Conservation (phyloP, 2,888 invertebrate genomes). For the Polia nebulosa region DNA sequence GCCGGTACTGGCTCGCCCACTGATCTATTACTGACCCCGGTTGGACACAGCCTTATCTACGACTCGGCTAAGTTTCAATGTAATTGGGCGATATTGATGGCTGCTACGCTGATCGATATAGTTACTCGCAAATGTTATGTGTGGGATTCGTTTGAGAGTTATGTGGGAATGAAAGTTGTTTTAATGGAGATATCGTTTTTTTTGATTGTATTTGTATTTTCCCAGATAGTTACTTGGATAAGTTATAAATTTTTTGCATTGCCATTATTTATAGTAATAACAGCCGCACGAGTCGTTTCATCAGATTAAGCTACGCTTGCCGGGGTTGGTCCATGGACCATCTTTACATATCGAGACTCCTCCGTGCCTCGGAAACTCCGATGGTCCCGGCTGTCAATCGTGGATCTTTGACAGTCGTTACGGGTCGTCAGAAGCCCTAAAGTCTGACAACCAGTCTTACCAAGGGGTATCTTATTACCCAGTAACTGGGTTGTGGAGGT, state of each 20-base stretch:
- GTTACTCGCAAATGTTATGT: conserved; percentile 39
- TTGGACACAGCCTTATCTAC: conserved; percentile 50
- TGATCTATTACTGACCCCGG: conserved; percentile 62
- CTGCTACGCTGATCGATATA: conserved; percentile 34
- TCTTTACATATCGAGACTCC: too few relatives aligned
- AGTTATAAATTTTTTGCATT: not conserved
- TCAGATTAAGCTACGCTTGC: too few relatives aligned
- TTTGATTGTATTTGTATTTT: not conserved
- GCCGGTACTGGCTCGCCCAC: conserved; percentile 59
- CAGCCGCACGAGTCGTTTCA: too few relatives aligned
- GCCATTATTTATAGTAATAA: not conserved
- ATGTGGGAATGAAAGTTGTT: conserved; percentile 35
- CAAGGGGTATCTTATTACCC: too few relatives aligned
- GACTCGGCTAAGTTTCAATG: conserved; percentile 9
- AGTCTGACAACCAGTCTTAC: too few relatives aligned
- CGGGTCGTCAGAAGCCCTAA: too few relatives aligned
- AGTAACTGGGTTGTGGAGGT: too few relatives aligned
- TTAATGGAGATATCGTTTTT: conserved; percentile 11
- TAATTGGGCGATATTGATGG: conserved; percentile 57
- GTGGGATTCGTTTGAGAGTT: conserved; percentile 11
- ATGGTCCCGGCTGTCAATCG: too few relatives aligned
- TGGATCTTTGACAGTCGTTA: too few relatives aligned
- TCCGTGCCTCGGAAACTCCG: too few relatives aligned
- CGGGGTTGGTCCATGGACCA: too few relatives aligned
- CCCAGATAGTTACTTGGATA: not conserved